phyloP scores from a whole-genome alignment of 37 sponge, comb jelly and placozoan species.

The Hexactinellida sp. region DNA sequence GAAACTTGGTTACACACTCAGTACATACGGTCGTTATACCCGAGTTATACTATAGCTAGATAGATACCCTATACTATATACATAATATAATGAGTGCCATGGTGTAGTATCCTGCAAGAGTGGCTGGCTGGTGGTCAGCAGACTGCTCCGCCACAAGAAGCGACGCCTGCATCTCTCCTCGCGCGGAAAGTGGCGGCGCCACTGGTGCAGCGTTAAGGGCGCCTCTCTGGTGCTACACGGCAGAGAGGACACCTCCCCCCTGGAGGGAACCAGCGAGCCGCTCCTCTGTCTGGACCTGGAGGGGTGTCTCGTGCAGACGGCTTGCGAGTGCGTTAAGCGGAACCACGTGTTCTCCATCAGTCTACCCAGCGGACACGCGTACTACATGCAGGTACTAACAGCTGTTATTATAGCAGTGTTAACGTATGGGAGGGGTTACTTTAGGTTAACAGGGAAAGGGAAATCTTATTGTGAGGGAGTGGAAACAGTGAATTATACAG shows the following conservation, averaged over 20 bases:
- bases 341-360: not conserved
- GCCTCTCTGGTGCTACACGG: conserved; percentile 4
- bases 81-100: not conserved
- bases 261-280: not conserved
- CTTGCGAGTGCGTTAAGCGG: not conserved
- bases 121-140: not conserved
- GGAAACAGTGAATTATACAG: too few relatives aligned
- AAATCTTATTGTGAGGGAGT: too few relatives aligned
- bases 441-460: too few relatives aligned
- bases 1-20: too few relatives aligned
- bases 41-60: too few relatives aligned
- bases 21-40: too few relatives aligned
- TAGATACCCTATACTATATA: not conserved
- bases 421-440: too few relatives aligned
- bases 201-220: not conserved
- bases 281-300: not conserved
- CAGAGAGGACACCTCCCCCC: not conserved
- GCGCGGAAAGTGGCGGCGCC: not conserved
- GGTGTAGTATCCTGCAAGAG: not conserved
- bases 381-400: not conserved
- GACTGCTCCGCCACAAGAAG: not conserved
- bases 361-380: not conserved
- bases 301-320: not conserved
- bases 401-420: too few relatives aligned
- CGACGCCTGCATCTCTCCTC: not conserved